Conservation (phyloP, 2,797 vertebrate species). For the Pangasius krempfi region DNA sequence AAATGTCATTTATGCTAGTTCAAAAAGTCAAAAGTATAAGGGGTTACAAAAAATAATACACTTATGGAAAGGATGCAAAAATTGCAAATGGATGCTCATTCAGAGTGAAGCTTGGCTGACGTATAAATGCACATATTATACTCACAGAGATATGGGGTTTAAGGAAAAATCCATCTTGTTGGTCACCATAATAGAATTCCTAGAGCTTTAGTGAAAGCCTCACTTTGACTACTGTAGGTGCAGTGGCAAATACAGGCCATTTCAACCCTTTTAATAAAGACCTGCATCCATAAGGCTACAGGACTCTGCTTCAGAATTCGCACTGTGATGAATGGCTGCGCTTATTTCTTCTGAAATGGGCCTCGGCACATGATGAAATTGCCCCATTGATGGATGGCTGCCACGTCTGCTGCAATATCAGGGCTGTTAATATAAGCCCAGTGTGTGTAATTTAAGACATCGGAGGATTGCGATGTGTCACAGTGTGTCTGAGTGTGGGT, state of each 20-base stretch:
- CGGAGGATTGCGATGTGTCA: conserved; percentile 21
- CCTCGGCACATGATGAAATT: conserved; percentile 37
- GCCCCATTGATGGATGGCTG: conserved; percentile 49
- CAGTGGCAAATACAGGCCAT: neutral
- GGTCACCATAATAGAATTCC: neutral
- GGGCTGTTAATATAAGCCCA: conserved; percentile 36
- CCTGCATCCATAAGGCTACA: neutral
- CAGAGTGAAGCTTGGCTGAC: neutral
- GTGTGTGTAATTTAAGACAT: conserved; percentile 28
- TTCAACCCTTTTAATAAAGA: conserved; percentile 37
- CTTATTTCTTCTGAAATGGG: conserved; percentile 40
- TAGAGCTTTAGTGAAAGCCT: neutral
- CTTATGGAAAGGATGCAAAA: neutral
- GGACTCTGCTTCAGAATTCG: neutral
- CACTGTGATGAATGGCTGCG: conserved; percentile 34
- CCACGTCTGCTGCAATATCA: conserved; percentile 26
- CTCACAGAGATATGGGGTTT: neutral
- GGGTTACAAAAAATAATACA: neutral
- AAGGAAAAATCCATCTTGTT: neutral
- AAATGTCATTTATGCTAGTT: too few species aligned
- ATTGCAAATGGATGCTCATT: neutral
- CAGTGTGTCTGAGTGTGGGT: conserved; percentile 14
- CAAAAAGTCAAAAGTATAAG: neutral
- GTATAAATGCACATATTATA: too few species aligned
- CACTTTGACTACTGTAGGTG: neutral